A percentile compares a stretch with the other conserved stretches of the same genome.
Conservation (phyloP, 1,140 invertebrate species). For the Conus ventricosus region DNA sequence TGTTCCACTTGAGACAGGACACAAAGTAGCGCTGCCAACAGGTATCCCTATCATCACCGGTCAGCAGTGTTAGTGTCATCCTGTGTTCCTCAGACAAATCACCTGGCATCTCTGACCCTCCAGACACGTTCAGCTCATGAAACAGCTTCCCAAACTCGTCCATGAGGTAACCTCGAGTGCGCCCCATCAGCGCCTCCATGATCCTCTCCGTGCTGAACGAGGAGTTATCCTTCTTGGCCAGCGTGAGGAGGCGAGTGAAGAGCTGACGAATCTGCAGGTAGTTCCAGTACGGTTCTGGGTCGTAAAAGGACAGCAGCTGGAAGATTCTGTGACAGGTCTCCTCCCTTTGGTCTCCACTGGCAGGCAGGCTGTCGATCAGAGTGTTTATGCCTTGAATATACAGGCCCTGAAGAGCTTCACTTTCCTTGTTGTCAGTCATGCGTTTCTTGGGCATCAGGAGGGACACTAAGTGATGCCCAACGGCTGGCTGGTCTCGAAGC, state of each 20-base stretch:
- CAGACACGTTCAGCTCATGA: conserved; percentile 48
- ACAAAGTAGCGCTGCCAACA: conserved; percentile 62
- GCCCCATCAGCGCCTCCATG: conserved; percentile 57
- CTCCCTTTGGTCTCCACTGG: conserved; percentile 33
- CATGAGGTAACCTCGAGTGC: conserved; percentile 54
- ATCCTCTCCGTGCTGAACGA: conserved; percentile 44
- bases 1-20: conserved; percentile 54
- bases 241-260: conserved; percentile 58
- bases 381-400: conserved; percentile 60
- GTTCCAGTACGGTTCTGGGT: conserved; percentile 56
- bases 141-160: conserved; percentile 63
- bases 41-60: conserved; percentile 42
- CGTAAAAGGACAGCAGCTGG: conserved; percentile 57
- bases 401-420: conserved; percentile 47
- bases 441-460: conserved; percentile 37
- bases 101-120: background rate
- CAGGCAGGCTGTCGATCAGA: conserved; percentile 52
- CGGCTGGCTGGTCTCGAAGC: conserved; percentile 50
- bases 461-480: conserved; percentile 58
- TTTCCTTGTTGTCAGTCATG: conserved; percentile 26
- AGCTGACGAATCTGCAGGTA: conserved; percentile 58
- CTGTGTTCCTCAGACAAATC: conserved; percentile 53
- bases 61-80: conserved; percentile 48
- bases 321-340: conserved; percentile 47
- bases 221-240: conserved; percentile 25